These are phyloP conservation scores for Botia almorhae DNA, from an alignment of 2,797 vertebrate species.

Conservation along the genomic window DNA sequence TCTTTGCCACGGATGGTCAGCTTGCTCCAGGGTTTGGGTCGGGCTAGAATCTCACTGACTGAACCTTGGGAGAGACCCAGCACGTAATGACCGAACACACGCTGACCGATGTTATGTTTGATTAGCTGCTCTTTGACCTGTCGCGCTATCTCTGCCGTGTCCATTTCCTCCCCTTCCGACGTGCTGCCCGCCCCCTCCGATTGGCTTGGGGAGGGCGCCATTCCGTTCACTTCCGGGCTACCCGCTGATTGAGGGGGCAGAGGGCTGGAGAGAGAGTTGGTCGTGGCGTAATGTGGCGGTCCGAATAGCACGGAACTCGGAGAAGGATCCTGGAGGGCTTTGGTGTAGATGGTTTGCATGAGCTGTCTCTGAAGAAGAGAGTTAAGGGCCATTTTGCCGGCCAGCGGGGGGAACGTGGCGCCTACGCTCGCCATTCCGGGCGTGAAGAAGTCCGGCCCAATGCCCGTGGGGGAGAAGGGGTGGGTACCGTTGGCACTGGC, in stretches of 20 bases:
- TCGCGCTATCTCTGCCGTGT: constrained; percentile 89
- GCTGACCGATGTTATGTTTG: constrained; percentile 94
- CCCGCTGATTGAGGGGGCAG: constrained; percentile 58
- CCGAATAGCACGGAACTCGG: constrained; percentile 88
- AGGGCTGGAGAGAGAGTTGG: constrained; percentile 80
- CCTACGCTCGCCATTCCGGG: constrained; percentile 80
- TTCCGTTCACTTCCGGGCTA: constrained; percentile 87
- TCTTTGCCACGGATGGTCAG: constrained; percentile 90
- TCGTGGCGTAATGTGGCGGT: constrained; percentile 87
- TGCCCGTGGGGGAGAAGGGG: constrained; percentile 89
- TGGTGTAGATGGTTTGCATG: constrained; percentile 93
- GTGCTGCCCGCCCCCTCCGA: constrained; percentile 86
- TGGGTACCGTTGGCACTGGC: constrained; percentile 87
- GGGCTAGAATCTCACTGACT: constrained; percentile 89
- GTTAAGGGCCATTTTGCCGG: constrained; percentile 90
- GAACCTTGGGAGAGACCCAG: constrained; percentile 90
- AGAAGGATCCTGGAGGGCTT: constrained; percentile 86
- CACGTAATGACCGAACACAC: constrained; percentile 91
- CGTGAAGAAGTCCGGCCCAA: constrained; percentile 89
- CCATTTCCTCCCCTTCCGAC: constrained; percentile 84
- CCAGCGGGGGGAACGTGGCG: constrained; percentile 85
- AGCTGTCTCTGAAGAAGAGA: constrained; percentile 91
- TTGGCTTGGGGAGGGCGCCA: constrained; percentile 87
- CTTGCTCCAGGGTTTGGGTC: constrained; percentile 92
- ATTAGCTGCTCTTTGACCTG: constrained; percentile 92